Percentiles rank a stretch among this genome's conserved stretches.
Evolutionary conservation across 2,888 invertebrate genomes (phyloP).

Genomic region (Nymphalis polychloros): DNA sequence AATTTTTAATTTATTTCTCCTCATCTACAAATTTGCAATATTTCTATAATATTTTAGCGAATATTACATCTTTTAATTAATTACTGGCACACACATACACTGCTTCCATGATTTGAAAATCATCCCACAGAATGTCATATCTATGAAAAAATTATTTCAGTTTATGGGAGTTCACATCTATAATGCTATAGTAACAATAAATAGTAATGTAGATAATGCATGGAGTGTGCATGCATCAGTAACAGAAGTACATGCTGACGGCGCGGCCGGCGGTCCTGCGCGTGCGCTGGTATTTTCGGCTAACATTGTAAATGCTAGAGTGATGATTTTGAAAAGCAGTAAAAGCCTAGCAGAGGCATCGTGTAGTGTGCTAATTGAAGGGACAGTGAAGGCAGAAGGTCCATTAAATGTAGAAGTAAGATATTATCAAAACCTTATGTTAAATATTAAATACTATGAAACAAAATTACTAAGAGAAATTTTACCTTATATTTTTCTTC

Average conservation of each 20-base stretch:
- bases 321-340: slow-evolving; percentile 76
- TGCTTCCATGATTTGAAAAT: not conserved
- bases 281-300: slow-evolving; percentile 86
- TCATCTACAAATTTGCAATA: not conserved
- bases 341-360: slow-evolving; percentile 87
- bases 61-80: too few species aligned
- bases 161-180: slow-evolving; percentile 93
- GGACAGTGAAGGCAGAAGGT: slow-evolving; percentile 89
- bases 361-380: slow-evolving; percentile 88
- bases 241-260: slow-evolving; percentile 86
- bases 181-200: slow-evolving; percentile 82
- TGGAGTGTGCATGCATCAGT: slow-evolving; percentile 88
- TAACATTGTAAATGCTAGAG: slow-evolving; percentile 84
- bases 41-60: too few species aligned
- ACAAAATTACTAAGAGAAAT: too few species aligned
- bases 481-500: too few species aligned
- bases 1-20: slow-evolving; percentile 4
- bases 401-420: slow-evolving; percentile 91
- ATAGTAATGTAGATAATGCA: slow-evolving; percentile 81
- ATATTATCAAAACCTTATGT: not conserved
- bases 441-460: not conserved
- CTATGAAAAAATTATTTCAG: slow-evolving; percentile 60
- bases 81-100: too few species aligned
- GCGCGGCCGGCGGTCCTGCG: slow-evolving; percentile 87
- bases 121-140: too few species aligned